Evolutionary conservation across 2,113 vertebrate species (phyloP), one percentile per base, ranked within the genome.

Genomic region (Sclerurus mexicanus): DNA sequence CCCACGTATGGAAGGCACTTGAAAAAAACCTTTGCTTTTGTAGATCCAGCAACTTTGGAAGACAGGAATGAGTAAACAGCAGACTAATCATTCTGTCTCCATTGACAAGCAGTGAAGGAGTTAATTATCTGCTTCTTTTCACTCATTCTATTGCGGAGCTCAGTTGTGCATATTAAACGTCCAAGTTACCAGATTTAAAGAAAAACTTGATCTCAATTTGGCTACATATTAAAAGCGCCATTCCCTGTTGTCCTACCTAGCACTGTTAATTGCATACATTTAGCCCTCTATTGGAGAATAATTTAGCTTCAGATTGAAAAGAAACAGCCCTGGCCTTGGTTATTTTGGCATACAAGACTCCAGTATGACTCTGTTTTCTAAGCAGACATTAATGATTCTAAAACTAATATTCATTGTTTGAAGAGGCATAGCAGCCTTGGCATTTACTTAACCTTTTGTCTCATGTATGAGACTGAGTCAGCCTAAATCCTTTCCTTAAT

Each of bases 391-490:
- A 98, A 99, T 99, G 99, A 99, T 99, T 99, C 99, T 98, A 99
- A 99, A 99, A 99, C 99, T 99, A 99, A 99, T 99, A 99, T 99
- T 99, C 99, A 99, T 99, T 99, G 99, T 99, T 99, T 99, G 99
- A 99, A 99, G 99, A 99, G 99, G 98, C 98, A 99, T 98, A 97
- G 98, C 97, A 97, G 98, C 98, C 98, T 98, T 99, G 99, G 98
- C 99, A 99, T 99, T 99, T 99, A 99, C 99, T 99, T 99, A 99
- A 99, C 99, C 99, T 99, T 99, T 99, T 99, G 98, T 99, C 98
- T 99, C 98, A 98, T 98, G 98, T 98, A 99, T 99, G 98, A 99
- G 99, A 98, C 98, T 98, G 98, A 99, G 98, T 99, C 98, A 98
- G 99, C 98, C 98, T 98, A 98, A 99, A 99, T 99, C 99, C 99